Conservation (phyloP, 2,888 invertebrate genomes). For the Sminthurides aquaticus region DNA sequence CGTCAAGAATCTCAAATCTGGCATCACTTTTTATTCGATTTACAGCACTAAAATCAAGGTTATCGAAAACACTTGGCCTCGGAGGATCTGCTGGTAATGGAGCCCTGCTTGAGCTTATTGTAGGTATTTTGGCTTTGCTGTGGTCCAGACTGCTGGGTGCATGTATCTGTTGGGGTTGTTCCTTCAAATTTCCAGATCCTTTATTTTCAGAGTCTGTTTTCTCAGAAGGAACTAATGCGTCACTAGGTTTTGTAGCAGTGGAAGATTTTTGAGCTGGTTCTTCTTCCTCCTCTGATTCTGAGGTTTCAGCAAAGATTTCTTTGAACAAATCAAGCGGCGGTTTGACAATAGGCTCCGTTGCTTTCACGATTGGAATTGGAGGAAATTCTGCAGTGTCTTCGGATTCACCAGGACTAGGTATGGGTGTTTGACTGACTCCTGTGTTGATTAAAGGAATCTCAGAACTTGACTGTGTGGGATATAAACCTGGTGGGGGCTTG, state of each 20-base stretch:
- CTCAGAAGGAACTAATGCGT: too few species aligned
- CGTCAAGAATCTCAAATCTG: not conserved
- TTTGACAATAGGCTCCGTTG: constrained; percentile 12
- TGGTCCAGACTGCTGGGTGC: too few species aligned
- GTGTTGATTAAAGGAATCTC: not conserved
- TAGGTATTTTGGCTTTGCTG: too few species aligned
- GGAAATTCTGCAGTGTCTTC: not conserved
- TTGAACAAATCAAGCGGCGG: constrained; percentile 41
- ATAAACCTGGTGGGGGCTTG: constrained; percentile 41
- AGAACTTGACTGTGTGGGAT: constrained; percentile 13
- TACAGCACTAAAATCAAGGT: not conserved
- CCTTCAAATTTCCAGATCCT: too few species aligned
- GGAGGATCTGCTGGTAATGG: too few species aligned
- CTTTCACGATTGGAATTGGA: not conserved
- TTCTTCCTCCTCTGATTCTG: constrained; percentile 31
- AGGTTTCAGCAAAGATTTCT: constrained; percentile 42
- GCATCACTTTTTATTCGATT: not conserved
- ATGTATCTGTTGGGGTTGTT: too few species aligned
- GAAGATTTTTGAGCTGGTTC: too few species aligned
- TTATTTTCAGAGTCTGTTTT: too few species aligned
- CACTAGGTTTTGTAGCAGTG: too few species aligned
- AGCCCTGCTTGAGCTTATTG: too few species aligned
- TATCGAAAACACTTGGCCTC: not conserved
- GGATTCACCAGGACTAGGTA: not conserved
- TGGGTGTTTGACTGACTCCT: not conserved